Conservation (phyloP, 1,140 invertebrate species). For the Drosophila navojoa region DNA sequence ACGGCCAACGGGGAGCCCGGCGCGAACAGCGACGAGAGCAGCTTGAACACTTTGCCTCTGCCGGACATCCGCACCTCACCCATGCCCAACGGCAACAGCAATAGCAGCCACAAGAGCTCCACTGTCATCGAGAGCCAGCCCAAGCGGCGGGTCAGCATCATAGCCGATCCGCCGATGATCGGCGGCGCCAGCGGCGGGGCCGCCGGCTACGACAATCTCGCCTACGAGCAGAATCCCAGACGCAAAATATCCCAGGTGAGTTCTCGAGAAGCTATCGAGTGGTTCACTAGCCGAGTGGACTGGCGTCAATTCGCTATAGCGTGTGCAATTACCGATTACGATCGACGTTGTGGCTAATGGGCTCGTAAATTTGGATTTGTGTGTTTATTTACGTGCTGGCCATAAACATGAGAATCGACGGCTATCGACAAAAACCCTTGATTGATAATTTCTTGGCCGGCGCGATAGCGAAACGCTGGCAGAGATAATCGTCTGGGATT, state of each 20-base stretch:
- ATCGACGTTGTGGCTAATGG: conserved; percentile 32
- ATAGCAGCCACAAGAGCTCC: conserved; percentile 62
- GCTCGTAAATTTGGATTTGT: conserved; percentile 62
- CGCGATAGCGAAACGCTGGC: conserved; percentile 1
- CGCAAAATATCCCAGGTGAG: conserved; percentile 83
- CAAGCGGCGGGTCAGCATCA: conserved; percentile 81
- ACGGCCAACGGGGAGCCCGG: conserved; percentile 66
- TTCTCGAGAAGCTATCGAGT: neutral
- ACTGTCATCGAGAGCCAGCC: conserved; percentile 76
- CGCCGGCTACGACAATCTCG: conserved; percentile 79
- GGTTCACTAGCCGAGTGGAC: too few relatives aligned
- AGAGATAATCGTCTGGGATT: conserved; percentile 43
- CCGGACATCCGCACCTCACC: conserved; percentile 54
- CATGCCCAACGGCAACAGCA: conserved; percentile 60
- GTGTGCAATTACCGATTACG: conserved; percentile 22
- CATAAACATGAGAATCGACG: conserved; percentile 22
- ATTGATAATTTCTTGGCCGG: conserved; percentile 27
- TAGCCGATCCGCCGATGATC: conserved; percentile 67
- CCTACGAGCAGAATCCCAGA: conserved; percentile 78
- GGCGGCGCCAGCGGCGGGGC: conserved; percentile 39
- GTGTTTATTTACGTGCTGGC: conserved; percentile 9
- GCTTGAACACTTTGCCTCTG: conserved; percentile 22
- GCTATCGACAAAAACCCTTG: neutral
- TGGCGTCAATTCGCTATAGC: neutral
- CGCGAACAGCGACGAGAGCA: conserved; percentile 47